Percentiles rank a stretch among this genome's conserved stretches.
Evolutionary conservation across 2,797 vertebrate species (phyloP).

Genomic region (Enteromius radiatus): DNA sequence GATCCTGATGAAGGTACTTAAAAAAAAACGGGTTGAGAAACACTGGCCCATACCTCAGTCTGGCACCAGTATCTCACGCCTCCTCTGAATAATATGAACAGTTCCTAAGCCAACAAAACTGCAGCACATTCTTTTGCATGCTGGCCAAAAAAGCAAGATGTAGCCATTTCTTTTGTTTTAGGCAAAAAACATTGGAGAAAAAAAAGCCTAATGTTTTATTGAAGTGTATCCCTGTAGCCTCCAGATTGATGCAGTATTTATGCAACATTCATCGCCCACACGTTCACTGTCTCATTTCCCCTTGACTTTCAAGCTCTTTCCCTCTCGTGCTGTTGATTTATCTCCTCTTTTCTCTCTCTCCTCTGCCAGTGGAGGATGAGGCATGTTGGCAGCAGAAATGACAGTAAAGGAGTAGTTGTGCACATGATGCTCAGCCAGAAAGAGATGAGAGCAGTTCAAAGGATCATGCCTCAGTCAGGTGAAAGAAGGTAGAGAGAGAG

Average conservation of each 20-base stretch:
- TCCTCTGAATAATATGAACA: conserved; percentile 17
- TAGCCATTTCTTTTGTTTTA: conserved; percentile 17
- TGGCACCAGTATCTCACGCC: not conserved
- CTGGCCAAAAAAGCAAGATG: conserved; percentile 17
- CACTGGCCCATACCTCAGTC: not conserved
- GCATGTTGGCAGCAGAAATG: conserved; percentile 60
- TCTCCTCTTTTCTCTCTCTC: conserved; percentile 18
- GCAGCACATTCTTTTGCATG: not conserved
- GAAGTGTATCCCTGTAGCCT: conserved; percentile 66
- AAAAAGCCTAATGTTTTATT: conserved; percentile 63
- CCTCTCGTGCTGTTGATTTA: conserved; percentile 20
- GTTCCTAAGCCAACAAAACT: conserved; percentile 1
- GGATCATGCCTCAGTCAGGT: conserved; percentile 33
- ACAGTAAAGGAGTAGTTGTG: conserved; percentile 36
- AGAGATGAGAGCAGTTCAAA: conserved; percentile 46
- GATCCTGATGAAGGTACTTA: not conserved
- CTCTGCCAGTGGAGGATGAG: conserved; percentile 50
- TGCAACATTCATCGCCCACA: conserved; percentile 60
- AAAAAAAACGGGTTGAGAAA: conserved; percentile 1
- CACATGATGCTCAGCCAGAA: conserved; percentile 41
- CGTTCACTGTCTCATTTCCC: conserved; percentile 46
- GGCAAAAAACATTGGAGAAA: conserved; percentile 53
- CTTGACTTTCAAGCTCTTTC: conserved; percentile 26
- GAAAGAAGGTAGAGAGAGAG: not conserved
- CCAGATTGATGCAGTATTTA: conserved; percentile 76